Base-by-base conservation (phyloP, 2,113 vertebrate species). In the Bujurquina vittata region DNA sequence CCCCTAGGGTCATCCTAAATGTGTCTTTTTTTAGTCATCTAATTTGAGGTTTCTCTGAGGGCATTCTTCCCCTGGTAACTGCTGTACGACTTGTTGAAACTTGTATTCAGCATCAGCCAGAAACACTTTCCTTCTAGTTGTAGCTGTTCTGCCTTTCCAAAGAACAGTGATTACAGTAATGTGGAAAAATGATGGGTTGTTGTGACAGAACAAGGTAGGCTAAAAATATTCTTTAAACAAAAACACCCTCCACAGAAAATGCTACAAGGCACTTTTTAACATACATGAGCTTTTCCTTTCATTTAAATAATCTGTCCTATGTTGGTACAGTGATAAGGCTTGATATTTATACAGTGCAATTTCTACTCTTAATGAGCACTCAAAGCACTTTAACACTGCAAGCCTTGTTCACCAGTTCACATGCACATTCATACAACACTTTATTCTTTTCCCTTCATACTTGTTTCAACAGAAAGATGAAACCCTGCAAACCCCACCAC, bases 121-220 rank as follows among this genome's bases (percentile, higher is more conserved):
- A 63, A 80, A 69, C 80, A 60, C 56, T 78, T 67, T 60, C 63
- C 33, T 80, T 65, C 62, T 81, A 5, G 7, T 84, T 77, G 74
- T 56, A 87, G 40, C 57, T 78, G 52, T 37, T 55, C 20, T 84
- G 62, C 10, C 43, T 65, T 22, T 79, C 63, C 46, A 73, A 77
- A 87, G 58, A 80, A 58, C 82, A 49, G 79, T 84, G 85, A 78
- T 90, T 88, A 80, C 72, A 31, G 60, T 10, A 29, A 87, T 88
- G 77, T 87, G 84, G 80, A 89, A 74, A 37, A 89, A 90, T 87
- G 80, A 90, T 77, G 60, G 83, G 84, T 80, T 88, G 79, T 79
- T 58, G 43, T 56, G 63, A 60, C 73, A 78, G 61, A 58, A 78
- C 78, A 81, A 67, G 54, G 74, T 40, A n/a, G 20, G 49, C 59